phyloP scores from a whole-genome alignment of 2,113 vertebrate genomes.

The Seriola rivoliana region DNA sequence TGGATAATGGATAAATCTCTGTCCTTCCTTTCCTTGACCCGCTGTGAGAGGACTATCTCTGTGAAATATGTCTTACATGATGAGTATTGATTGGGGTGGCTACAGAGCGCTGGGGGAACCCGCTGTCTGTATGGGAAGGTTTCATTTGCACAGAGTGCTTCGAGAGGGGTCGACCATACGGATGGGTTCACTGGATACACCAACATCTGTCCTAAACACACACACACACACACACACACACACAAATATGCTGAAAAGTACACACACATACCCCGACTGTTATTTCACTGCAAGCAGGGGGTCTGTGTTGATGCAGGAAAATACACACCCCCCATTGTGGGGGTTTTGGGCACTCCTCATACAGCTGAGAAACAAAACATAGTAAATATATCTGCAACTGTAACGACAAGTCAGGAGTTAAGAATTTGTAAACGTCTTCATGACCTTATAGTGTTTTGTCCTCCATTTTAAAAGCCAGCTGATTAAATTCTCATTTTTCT shows the following conservation, averaged over 20 bases:
- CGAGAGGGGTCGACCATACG: slow-evolving; percentile 30
- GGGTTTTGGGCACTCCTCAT: neutral
- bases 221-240: slow-evolving; percentile 28
- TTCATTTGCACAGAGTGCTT: slow-evolving; percentile 63
- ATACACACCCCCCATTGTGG: neutral
- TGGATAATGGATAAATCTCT: slow-evolving; percentile 48
- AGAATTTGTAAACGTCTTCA: slow-evolving; percentile 7
- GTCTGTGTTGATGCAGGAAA: slow-evolving; percentile 33
- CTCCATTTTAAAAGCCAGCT: slow-evolving; percentile 22
- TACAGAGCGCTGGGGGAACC: slow-evolving; percentile 38
- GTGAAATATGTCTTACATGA: slow-evolving; percentile 79
- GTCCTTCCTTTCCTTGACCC: slow-evolving; percentile 51
- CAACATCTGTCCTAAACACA: slow-evolving; percentile 9
- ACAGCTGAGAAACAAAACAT: slow-evolving; percentile 13
- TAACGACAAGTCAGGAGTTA: slow-evolving; percentile 5
- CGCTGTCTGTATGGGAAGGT: slow-evolving; percentile 48
- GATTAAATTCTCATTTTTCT: slow-evolving; percentile 33
- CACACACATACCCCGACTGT: slow-evolving; percentile 3
- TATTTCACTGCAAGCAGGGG: neutral
- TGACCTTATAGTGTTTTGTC: slow-evolving; percentile 25
- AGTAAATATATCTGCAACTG: neutral
- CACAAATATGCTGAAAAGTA: neutral
- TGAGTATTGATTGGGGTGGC: slow-evolving; percentile 77
- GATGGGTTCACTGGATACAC: slow-evolving; percentile 37
- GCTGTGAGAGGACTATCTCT: slow-evolving; percentile 51